Evolutionary conservation across 2,888 invertebrate species (phyloP).

Genomic region (Drosophila kanekoi): DNA sequence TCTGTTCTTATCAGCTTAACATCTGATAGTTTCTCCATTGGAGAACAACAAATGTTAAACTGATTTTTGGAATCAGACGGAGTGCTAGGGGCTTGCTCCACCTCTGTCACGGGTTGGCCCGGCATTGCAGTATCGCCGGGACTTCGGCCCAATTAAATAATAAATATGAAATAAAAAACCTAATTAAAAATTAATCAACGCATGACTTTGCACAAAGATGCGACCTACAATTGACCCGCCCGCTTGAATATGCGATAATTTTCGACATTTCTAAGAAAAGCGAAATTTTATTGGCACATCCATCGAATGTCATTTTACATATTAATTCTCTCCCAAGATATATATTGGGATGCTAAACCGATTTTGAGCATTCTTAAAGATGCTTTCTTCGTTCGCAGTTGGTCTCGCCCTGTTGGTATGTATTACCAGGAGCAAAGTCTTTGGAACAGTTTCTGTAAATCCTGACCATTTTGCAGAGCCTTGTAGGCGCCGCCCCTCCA

Average conservation of each 20-base stretch:
- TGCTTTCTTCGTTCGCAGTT: not conserved
- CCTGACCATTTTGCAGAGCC: not conserved
- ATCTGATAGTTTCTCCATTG: slow-evolving; percentile 52
- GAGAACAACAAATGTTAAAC: slow-evolving; percentile 50
- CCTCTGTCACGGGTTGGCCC: slow-evolving; percentile 50
- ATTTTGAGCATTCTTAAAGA: no score
- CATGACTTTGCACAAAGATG: no score
- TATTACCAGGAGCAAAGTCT: not conserved
- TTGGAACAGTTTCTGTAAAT: not conserved
- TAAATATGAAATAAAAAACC: not conserved
- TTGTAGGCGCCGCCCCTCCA: not conserved
- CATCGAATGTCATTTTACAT: no score
- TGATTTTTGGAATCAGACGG: slow-evolving; percentile 48
- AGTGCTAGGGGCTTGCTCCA: slow-evolving; percentile 55
- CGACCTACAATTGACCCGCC: no score
- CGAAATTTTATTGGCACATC: no score
- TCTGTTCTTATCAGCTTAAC: slow-evolving; percentile 57
- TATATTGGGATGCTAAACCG: no score
- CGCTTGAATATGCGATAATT: no score
- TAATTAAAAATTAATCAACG: no score
- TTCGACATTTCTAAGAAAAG: no score
- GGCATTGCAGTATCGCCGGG: slow-evolving; percentile 39
- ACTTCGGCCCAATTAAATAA: slow-evolving; percentile 15
- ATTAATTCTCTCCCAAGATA: no score
- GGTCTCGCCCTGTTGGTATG: not conserved